Base-by-base conservation (phyloP, 1,140 invertebrate genomes). In the Parapsyche elsis region DNA sequence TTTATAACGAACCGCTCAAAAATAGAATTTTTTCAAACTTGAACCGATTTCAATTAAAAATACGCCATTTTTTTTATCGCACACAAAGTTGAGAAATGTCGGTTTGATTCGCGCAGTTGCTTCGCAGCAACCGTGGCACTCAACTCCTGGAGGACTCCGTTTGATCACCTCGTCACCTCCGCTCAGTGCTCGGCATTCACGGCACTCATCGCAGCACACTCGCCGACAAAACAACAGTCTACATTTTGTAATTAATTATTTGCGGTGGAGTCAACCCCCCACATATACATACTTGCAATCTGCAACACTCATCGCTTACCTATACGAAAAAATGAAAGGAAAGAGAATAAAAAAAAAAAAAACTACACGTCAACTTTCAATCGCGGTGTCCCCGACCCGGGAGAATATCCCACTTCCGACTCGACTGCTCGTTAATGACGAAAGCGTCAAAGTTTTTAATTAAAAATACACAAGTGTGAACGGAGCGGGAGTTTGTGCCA, bases 131-230 rank as follows among this genome's bases (percentile, higher is more conserved):
- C n/a, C 16, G 24, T 1, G 24, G 21, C 73, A 75, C 53, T 59
- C 19, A 21, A 59, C 12, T 74, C 71, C 70, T 71, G 24, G 57
- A 79, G 78, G 78, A 73, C 78, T 44, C 45, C 78, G 78, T 79
- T 79, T 79, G 78, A 79, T 79, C 78, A 71, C 70, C 45, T 79
- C 78, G 78, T 73, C 78, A 79, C 78, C 78, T 79, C 49, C 49
- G 78, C 49, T 23, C 38, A 45, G 59, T 23, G 73, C 30, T 38
- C 16, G 38, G n/a, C 19, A 75, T 77, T 76, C 75, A 77, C 21
- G n/a, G 46, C 57, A 59, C 57, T 30, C 75, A 38, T 46, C n/a
- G 71, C 2, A 19, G 38, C 38, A 38, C 49, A 53, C 49, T 53
- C 64, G 64, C 24, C 53, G 49, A 75, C 73, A 77, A 77, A 53